These are phyloP conservation scores for Trisateles emortualis DNA, from an alignment of 2,888 invertebrate genomes.

Conservation along the genomic window DNA sequence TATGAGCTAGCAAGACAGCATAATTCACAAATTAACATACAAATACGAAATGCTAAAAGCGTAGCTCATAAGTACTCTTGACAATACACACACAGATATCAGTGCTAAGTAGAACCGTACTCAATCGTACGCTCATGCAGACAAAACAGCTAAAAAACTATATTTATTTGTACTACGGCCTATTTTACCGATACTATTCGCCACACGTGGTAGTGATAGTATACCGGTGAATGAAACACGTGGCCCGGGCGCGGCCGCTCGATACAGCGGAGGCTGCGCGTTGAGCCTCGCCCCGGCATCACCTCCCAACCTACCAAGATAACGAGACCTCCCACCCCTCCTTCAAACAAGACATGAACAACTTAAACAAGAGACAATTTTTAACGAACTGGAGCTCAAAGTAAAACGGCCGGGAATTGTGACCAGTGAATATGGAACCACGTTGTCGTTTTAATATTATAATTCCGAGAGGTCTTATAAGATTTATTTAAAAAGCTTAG, in stretches of 20 bases:
- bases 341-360: slow-evolving; percentile 15
- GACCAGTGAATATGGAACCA: slow-evolving; percentile 37
- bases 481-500: slow-evolving; percentile 32
- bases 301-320: slow-evolving; percentile 37
- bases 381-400: slow-evolving; percentile 34
- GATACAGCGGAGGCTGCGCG: slow-evolving; percentile 79
- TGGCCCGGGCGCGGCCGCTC: slow-evolving; percentile 75
- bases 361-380: slow-evolving; percentile 19
- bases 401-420: slow-evolving; percentile 28
- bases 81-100: background rate
- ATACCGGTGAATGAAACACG: slow-evolving; percentile 73
- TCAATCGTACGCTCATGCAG: slow-evolving; percentile 4
- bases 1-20: too few species aligned
- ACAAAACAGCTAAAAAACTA: slow-evolving; percentile 41
- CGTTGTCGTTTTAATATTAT: slow-evolving; percentile 18
- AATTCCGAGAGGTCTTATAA: slow-evolving; percentile 34
- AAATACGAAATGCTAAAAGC: background rate
- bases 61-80: background rate
- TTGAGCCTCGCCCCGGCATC: slow-evolving; percentile 64
- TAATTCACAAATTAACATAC: slow-evolving; percentile 1
- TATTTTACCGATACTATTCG: slow-evolving; percentile 47
- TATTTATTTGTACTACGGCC: slow-evolving; percentile 53
- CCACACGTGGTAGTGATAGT: slow-evolving; percentile 56
- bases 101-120: background rate
- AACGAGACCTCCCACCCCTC: slow-evolving; percentile 41